Base-by-base conservation (phyloP, 2,888 invertebrate species). In the Keiferia lycopersicella region DNA sequence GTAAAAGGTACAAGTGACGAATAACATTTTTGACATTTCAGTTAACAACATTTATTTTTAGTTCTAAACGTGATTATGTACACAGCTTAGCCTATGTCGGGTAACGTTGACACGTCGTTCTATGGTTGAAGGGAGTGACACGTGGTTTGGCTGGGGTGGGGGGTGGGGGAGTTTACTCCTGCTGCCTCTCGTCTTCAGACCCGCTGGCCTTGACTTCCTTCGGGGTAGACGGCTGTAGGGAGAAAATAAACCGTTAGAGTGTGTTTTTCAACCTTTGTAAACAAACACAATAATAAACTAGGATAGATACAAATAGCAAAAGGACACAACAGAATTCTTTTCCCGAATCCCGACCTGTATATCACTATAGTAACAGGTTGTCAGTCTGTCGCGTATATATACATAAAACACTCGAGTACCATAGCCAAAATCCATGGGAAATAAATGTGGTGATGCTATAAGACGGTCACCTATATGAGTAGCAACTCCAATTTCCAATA, bases 181-280 rank as follows among this genome's bases (percentile, higher is more conserved):
- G 90, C 78, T 90, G 82, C 75, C 90, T 88, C 69, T 91, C 91
- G 75, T 91, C 91, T 14, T 78, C 78, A 68, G 86, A 82, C 69
- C 83, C 82, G 72, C 77, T 84, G 60, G 89, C 85, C 79, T 91
- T 91, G 68, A 88, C 88, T 70, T 91, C 91, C 71, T 90, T 90
- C 63, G 91, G 88, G 65, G 88, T 74, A 64, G 89, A 73, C 34
- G 91, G 83, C 91, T 91, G 84, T 39, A 86, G 86, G 10, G 8
- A 67, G 73, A 66, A 75, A 64, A 71, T 50, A 26, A 41, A 41
- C 14, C 2, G 12, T 39, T 39, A 39, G 2, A 2, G 20, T 3
- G 18, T 16, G 6, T 20, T 50, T 50, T 10, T 50, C 11, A 41
- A 34, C 4, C 26, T 26, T 26, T 26, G 26, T 26, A 26, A 26